These are phyloP conservation scores for Cephus sareptanus DNA, from an alignment of 2,888 invertebrate species.

Conservation along the genomic window DNA sequence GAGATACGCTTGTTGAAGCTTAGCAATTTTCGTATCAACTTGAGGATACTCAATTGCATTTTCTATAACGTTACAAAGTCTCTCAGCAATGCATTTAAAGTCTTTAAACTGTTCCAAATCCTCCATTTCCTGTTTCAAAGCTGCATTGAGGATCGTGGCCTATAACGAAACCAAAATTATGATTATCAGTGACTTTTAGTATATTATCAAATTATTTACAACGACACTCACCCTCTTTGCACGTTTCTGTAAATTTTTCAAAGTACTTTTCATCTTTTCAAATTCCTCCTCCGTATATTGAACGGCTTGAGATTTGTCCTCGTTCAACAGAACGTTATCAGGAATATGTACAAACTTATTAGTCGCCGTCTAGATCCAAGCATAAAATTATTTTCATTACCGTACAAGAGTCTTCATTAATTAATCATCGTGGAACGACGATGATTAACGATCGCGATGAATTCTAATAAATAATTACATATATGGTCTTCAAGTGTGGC, in stretches of 20 bases:
- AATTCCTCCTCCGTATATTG: slow-evolving; percentile 42
- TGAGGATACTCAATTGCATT: slow-evolving; percentile 17
- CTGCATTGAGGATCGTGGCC: slow-evolving; percentile 45
- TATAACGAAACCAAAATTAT: slow-evolving; percentile 26
- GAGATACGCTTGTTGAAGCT: slow-evolving; percentile 28
- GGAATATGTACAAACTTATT: slow-evolving; percentile 43
- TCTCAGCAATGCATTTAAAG: slow-evolving; percentile 27
- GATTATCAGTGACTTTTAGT: not conserved
- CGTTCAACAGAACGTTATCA: slow-evolving; percentile 41
- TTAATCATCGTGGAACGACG: not conserved
- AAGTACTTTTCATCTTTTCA: slow-evolving; percentile 26
- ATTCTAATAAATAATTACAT: slow-evolving; percentile 40
- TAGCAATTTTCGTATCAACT: slow-evolving; percentile 20
- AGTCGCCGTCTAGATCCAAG: slow-evolving; percentile 32
- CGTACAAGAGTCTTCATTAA: not conserved
- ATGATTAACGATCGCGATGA: not conserved
- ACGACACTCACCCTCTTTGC: slow-evolving; percentile 34
- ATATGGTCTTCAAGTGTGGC: slow-evolving; percentile 39
- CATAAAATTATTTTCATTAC: not conserved
- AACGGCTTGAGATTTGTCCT: slow-evolving; percentile 42
- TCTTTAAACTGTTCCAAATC: slow-evolving; percentile 31
- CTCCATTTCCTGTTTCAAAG: slow-evolving; percentile 43
- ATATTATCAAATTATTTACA: not conserved
- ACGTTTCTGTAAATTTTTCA: slow-evolving; percentile 38
- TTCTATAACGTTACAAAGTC: slow-evolving; percentile 33